Evolutionary conservation across 2,888 invertebrate genomes (phyloP).

Genomic region (Poecilobothrus nobilitatus): DNA sequence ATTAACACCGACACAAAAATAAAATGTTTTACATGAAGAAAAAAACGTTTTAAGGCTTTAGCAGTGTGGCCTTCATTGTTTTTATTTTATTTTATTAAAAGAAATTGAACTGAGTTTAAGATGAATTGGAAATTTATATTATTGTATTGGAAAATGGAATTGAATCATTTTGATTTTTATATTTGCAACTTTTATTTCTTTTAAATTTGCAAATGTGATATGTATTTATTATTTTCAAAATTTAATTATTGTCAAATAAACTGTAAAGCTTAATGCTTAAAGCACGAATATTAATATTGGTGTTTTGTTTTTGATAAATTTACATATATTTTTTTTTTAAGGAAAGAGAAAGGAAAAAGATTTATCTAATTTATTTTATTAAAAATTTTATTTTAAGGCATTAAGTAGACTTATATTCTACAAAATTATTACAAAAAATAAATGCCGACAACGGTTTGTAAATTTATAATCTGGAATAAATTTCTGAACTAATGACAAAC

Average conservation of each 20-base stretch:
- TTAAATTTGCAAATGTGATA: not conserved
- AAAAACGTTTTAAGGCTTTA: not conserved
- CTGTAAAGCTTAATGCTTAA: not conserved
- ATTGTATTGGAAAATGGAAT: too few species aligned
- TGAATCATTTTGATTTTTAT: not conserved
- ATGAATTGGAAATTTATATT: too few species aligned
- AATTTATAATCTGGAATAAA: not conserved
- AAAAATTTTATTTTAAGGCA: constrained; percentile 2
- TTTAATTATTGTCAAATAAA: not conserved
- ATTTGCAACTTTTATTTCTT: not conserved
- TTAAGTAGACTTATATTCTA: constrained; percentile 2
- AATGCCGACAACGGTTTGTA: not conserved
- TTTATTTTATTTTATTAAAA: not conserved
- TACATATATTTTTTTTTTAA: too few species aligned
- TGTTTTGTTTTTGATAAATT: too few species aligned
- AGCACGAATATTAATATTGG: too few species aligned
- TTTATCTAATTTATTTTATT: too few species aligned
- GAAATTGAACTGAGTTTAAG: too few species aligned
- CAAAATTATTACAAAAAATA: not conserved
- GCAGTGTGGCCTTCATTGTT: not conserved
- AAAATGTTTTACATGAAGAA: constrained; percentile 26
- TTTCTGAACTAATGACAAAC: not conserved
- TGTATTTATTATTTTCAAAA: not conserved
- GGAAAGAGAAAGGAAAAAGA: too few species aligned
- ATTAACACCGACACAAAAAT: constrained; percentile 54